Evolutionary conservation across 1,140 invertebrate species (phyloP).

Genomic region (Drosophila tani): DNA sequence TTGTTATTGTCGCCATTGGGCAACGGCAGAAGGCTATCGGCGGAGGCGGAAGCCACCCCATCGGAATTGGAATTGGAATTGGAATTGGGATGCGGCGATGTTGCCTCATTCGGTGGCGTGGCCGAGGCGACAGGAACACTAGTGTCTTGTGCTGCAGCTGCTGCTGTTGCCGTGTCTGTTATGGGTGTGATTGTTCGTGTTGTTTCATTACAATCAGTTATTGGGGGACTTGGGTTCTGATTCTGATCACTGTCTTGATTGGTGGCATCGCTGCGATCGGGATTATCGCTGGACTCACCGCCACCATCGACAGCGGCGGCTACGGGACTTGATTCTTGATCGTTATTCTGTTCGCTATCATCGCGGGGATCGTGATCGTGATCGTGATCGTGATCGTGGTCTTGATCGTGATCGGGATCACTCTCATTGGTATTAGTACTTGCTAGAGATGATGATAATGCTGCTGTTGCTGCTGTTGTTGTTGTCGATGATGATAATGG

Average conservation of each 20-base stretch:
- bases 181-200: constrained; percentile 67
- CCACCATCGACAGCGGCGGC: constrained; percentile 16
- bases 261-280: constrained; percentile 25
- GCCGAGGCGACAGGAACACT: constrained; percentile 16
- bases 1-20: constrained; percentile 71
- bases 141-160: constrained; percentile 24
- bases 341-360: too few relatives aligned
- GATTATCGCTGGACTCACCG: constrained; percentile 4
- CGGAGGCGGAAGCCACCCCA: background rate
- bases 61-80: background rate
- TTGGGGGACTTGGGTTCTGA: constrained; percentile 38
- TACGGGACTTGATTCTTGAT: background rate
- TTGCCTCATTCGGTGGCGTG: constrained; percentile 44
- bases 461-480: constrained; percentile 30
- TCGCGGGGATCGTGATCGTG: background rate
- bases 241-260: constrained; percentile 43
- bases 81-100: constrained; percentile 23
- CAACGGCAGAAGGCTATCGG: constrained; percentile 42
- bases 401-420: constrained; percentile 23
- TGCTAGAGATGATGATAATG: constrained; percentile 16
- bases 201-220: constrained; percentile 71
- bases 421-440: constrained; percentile 23
- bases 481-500: constrained; percentile 43
- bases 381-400: constrained; percentile 11
- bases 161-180: constrained; percentile 48